Conservation (phyloP, 2,113 vertebrate genomes). For the Irena cyanogastra region DNA sequence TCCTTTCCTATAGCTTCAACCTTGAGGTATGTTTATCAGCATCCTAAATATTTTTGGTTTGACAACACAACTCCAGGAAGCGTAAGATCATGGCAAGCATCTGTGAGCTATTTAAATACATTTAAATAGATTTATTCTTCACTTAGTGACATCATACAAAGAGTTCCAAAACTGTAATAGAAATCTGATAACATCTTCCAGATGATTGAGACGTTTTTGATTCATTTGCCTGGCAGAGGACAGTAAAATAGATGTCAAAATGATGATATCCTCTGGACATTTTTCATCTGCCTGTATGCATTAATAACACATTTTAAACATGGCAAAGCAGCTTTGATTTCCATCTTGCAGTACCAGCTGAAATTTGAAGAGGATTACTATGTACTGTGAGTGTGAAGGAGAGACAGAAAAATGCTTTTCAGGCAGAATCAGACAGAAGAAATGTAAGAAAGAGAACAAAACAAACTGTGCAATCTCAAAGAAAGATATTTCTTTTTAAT, state of each 20-base stretch:
- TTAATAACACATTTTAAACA: slow-evolving; percentile 31
- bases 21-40: background rate
- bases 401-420: background rate
- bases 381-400: background rate
- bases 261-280: background rate
- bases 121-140: background rate
- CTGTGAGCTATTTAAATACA: background rate
- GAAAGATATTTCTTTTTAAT: background rate
- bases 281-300: background rate
- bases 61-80: background rate
- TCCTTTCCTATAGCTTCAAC: background rate
- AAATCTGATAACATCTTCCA: background rate
- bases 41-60: background rate
- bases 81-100: accelerated
- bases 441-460: background rate
- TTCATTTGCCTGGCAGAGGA: background rate
- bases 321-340: slow-evolving; percentile 3
- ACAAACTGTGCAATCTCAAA: background rate
- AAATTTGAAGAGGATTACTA: background rate
- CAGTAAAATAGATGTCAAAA: slow-evolving; percentile 39
- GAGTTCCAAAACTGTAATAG: background rate
- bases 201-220: slow-evolving; percentile 3
- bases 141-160: background rate
- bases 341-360: background rate
- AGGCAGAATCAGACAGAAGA: background rate